A percentile compares a stretch with the other conserved stretches of the same genome.
Conservation (phyloP, 2,797 vertebrate genomes). For the Menidia menidia region DNA sequence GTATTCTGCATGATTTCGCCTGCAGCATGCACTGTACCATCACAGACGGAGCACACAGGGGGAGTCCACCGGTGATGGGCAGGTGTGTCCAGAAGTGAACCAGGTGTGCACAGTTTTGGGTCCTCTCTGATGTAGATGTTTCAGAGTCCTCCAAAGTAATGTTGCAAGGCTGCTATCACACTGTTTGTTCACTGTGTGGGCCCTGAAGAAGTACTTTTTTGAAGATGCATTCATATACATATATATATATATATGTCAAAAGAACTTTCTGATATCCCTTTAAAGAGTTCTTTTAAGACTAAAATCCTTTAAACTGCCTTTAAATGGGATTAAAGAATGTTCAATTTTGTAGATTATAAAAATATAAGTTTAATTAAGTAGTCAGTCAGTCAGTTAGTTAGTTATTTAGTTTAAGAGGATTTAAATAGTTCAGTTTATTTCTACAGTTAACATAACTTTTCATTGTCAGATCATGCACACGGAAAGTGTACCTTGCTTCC, state of each 20-base stretch:
- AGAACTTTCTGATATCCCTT: neutral
- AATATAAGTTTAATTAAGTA: neutral
- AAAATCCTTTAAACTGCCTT: no score
- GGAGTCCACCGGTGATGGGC: conserved; percentile 60
- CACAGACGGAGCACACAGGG: conserved; percentile 59
- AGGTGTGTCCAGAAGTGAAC: conserved; percentile 75
- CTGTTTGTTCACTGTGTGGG: conserved; percentile 86
- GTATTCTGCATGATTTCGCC: conserved; percentile 38
- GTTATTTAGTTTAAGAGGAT: no score
- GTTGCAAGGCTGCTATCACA: conserved; percentile 86
- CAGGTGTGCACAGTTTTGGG: conserved; percentile 78
- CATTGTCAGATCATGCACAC: conserved; percentile 19
- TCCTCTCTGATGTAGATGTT: conserved; percentile 92
- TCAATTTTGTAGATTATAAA: no score
- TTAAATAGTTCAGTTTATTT: no score
- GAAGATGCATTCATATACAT: conserved; percentile 51
- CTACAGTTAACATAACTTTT: conserved; percentile 19
- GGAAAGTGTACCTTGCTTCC: conserved; percentile 18
- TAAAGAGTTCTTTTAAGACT: neutral
- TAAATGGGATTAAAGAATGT: neutral
- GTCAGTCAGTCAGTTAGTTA: no score
- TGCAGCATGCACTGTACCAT: conserved; percentile 57
- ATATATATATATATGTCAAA: neutral
- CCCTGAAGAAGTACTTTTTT: conserved; percentile 39
- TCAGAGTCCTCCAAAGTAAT: conserved; percentile 59